A percentile compares a stretch with the other conserved stretches of the same genome.
Conservation (phyloP, 2,888 invertebrate genomes). For the Pyrrhosoma nymphula region DNA sequence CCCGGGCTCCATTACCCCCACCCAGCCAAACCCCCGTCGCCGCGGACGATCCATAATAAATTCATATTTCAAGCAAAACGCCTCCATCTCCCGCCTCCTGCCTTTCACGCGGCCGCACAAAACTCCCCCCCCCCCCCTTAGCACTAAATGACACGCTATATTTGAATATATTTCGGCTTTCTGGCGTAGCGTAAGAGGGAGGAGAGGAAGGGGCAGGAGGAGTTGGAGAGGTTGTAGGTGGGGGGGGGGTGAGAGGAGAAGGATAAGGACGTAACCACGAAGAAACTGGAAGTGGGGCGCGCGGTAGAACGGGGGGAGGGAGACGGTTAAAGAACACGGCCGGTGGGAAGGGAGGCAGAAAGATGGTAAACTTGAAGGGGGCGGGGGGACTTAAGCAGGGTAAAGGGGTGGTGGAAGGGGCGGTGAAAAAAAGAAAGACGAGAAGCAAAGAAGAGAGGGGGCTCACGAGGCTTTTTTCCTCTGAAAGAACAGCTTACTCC, state of each 20-base stretch:
- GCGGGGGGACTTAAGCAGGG: background rate
- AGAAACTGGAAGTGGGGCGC: no score
- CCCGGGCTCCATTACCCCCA: background rate
- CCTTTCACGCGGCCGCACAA: constrained; percentile 61
- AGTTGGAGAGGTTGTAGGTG: background rate
- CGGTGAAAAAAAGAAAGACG: no score
- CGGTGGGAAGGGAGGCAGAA: no score
- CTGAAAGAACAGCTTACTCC: constrained; percentile 58
- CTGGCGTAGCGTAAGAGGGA: background rate
- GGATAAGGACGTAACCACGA: background rate
- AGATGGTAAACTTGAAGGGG: background rate
- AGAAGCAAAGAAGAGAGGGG: background rate
- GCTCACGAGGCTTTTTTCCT: background rate
- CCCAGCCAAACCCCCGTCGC: background rate
- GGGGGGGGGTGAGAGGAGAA: background rate
- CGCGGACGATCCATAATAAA: constrained; percentile 50
- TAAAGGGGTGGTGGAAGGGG: background rate
- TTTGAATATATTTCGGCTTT: constrained; percentile 62
- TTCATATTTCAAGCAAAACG: constrained; percentile 67
- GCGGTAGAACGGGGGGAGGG: no score
- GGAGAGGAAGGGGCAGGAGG: background rate
- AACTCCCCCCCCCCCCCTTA: background rate
- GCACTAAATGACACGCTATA: constrained; percentile 66
- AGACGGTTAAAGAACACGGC: no score
- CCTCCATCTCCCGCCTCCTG: constrained; percentile 28